Percentiles rank a stretch among this genome's conserved stretches.
Conservation (phyloP, 2,113 vertebrate genomes). For the Callorhinus ursinus region DNA sequence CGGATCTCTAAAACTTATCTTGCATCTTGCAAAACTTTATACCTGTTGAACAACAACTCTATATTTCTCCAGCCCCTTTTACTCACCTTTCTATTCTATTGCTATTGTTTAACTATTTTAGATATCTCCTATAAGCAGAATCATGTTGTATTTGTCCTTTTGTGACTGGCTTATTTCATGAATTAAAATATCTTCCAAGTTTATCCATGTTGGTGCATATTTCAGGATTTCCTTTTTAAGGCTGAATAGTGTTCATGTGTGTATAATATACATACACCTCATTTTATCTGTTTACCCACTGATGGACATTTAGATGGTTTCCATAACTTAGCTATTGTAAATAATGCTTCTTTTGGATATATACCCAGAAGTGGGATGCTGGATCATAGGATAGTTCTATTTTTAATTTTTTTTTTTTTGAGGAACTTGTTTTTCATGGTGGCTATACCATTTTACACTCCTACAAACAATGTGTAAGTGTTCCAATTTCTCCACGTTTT, state of each 20-base stretch:
- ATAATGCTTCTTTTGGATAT: background rate
- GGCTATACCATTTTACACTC: background rate
- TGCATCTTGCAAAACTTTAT: background rate
- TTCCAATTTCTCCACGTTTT: background rate
- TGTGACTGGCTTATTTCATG: background rate
- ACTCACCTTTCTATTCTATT: background rate
- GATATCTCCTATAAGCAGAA: background rate
- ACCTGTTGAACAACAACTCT: background rate
- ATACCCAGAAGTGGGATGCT: background rate
- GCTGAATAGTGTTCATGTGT: background rate
- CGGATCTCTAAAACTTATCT: background rate
- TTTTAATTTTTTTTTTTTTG: background rate
- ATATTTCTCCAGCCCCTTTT: background rate
- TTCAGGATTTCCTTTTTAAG: background rate
- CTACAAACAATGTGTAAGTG: background rate
- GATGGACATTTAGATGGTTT: background rate
- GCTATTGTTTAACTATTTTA: background rate
- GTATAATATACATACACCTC: background rate
- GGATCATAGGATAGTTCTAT: background rate
- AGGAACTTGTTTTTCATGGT: background rate
- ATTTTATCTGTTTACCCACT: background rate
- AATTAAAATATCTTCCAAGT: background rate
- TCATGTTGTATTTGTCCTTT: background rate
- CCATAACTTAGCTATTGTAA: background rate
- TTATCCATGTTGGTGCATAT: background rate